These are phyloP conservation scores for Antedon bifida DNA, from an alignment of 35 echinoderm and acorn worm species.

Conservation along the genomic window DNA sequence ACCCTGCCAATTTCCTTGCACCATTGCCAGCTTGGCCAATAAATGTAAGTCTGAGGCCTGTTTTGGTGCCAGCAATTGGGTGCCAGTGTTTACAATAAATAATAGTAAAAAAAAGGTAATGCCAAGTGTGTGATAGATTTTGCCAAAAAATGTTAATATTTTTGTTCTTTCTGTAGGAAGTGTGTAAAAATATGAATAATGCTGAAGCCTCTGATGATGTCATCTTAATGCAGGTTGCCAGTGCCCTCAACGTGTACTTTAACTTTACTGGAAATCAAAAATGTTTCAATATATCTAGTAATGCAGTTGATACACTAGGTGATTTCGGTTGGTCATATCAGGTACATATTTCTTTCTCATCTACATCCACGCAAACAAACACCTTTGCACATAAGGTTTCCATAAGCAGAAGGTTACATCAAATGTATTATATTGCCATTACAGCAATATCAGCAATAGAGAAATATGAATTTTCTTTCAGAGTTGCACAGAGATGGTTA, in stretches of 20 bases:
- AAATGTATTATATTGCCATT: too few relatives aligned
- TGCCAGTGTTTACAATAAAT: too few relatives aligned
- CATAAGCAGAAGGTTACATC: too few relatives aligned
- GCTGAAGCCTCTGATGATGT: constrained; percentile 15
- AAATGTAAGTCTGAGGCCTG: constrained; percentile 73
- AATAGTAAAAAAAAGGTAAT: too few relatives aligned
- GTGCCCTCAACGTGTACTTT: constrained; percentile 60
- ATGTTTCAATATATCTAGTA: constrained; percentile 73
- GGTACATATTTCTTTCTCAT: constrained; percentile 17
- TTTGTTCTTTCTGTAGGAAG: constrained; percentile 34
- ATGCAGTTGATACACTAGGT: constrained; percentile 26
- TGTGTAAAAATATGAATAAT: constrained; percentile 56
- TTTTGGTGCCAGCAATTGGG: too few relatives aligned
- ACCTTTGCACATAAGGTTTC: too few relatives aligned
- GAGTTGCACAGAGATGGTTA: constrained; percentile 53
- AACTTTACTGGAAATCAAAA: constrained; percentile 60
- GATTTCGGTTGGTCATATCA: constrained; percentile 67
- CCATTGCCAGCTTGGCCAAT: constrained; percentile 77
- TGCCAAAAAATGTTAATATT: too few relatives aligned
- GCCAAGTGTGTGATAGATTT: too few relatives aligned
- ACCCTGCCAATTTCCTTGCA: constrained; percentile 71
- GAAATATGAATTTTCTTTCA: too few relatives aligned
- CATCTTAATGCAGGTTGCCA: constrained; percentile 33
- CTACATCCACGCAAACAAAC: too few relatives aligned
- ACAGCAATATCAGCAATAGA: too few relatives aligned